Percentiles rank a stretch among this genome's conserved stretches.
Evolutionary conservation across 2,888 invertebrate genomes (phyloP).

Genomic region (Ophion ventricosus): DNA sequence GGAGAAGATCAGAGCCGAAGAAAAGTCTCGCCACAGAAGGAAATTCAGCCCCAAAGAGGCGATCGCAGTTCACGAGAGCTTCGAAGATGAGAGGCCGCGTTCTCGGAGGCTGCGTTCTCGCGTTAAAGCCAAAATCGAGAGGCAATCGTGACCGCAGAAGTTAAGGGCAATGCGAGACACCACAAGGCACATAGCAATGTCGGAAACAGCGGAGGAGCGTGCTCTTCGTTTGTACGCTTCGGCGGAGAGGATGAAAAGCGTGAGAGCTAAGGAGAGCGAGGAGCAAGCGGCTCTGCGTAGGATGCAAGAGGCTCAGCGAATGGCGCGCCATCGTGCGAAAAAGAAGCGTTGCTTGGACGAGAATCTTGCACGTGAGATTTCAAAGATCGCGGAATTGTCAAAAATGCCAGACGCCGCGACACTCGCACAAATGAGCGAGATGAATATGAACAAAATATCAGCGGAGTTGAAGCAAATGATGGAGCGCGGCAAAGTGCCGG

Average conservation of each 20-base stretch:
- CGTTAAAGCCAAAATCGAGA: slow-evolving; percentile 70
- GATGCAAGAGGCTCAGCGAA: slow-evolving; percentile 82
- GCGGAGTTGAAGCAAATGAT: slow-evolving; percentile 82
- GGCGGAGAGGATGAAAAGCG: slow-evolving; percentile 81
- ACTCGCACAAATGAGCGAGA: slow-evolving; percentile 81
- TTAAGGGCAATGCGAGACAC: slow-evolving; percentile 77
- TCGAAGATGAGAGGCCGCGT: slow-evolving; percentile 70
- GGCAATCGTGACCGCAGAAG: slow-evolving; percentile 71
- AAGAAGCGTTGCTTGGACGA: slow-evolving; percentile 82
- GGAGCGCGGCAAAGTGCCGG: slow-evolving; percentile 82
- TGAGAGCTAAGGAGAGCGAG: slow-evolving; percentile 80
- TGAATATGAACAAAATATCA: slow-evolving; percentile 83
- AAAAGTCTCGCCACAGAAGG: no score
- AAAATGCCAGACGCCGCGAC: slow-evolving; percentile 81
- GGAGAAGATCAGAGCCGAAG: no score
- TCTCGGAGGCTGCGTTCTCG: slow-evolving; percentile 56
- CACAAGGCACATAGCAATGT: slow-evolving; percentile 74
- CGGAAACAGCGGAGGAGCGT: slow-evolving; percentile 80
- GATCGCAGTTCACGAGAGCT: slow-evolving; percentile 51
- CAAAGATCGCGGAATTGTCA: slow-evolving; percentile 81
- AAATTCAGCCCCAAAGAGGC: background rate
- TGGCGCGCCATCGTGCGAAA: slow-evolving; percentile 82
- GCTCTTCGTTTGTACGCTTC: slow-evolving; percentile 77
- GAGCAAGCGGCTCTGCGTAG: slow-evolving; percentile 81
- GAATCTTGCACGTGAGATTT: slow-evolving; percentile 81